phyloP scores from a whole-genome alignment of 2,113 vertebrate species.

The Xiphophorus couchianus region DNA sequence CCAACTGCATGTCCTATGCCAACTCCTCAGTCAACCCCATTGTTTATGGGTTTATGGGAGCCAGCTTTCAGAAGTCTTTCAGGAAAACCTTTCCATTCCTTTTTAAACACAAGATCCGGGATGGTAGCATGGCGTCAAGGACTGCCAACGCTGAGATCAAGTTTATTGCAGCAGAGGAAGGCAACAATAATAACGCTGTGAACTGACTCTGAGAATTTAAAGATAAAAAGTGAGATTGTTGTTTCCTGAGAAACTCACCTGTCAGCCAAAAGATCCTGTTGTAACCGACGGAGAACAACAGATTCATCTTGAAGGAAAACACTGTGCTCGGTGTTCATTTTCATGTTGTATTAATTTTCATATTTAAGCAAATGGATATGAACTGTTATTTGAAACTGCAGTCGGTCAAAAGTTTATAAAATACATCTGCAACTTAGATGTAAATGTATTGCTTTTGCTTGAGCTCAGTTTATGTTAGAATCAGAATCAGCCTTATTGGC shows the following conservation, averaged over 20 bases:
- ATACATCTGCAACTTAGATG: not conserved
- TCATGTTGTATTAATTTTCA: not conserved
- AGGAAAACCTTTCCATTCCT: slow-evolving; percentile 85
- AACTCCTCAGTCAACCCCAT: slow-evolving; percentile 86
- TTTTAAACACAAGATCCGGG: slow-evolving; percentile 83
- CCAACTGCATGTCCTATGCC: slow-evolving; percentile 87
- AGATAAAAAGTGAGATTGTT: not conserved
- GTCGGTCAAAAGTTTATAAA: not conserved
- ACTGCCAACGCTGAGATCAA: slow-evolving; percentile 87
- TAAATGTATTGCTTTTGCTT: not conserved
- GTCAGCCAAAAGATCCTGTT: not conserved
- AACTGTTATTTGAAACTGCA: slow-evolving; percentile 17
- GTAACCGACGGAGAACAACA: not conserved
- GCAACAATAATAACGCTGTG: slow-evolving; percentile 68
- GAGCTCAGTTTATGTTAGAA: not conserved
- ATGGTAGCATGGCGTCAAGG: slow-evolving; percentile 80
- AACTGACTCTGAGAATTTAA: slow-evolving; percentile 55
- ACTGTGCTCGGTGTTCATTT: not conserved
- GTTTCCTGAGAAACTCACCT: not conserved
- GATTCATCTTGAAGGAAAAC: slow-evolving; percentile 8
- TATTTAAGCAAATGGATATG: slow-evolving; percentile 11
- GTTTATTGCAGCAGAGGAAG: slow-evolving; percentile 82
- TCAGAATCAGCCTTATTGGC: no score
- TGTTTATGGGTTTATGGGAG: slow-evolving; percentile 85
- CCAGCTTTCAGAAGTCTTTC: slow-evolving; percentile 86